phyloP scores from a whole-genome alignment of 2,113 vertebrate genomes.

The Myotis yumanensis region DNA sequence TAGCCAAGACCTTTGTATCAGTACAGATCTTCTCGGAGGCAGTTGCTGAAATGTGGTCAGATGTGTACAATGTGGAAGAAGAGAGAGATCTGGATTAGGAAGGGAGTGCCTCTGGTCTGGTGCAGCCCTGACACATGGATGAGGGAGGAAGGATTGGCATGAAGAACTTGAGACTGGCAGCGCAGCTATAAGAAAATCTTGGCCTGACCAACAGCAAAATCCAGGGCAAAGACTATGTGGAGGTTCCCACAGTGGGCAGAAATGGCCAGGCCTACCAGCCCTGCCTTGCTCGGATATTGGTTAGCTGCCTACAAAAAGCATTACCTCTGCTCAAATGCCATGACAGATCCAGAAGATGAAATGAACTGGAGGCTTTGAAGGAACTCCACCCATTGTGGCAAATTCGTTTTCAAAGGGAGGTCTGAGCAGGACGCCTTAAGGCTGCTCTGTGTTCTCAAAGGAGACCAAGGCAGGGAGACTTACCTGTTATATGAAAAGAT shows the following conservation, averaged over 20 bases:
- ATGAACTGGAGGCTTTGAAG: not conserved
- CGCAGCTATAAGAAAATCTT: not conserved
- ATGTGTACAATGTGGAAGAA: too few relatives aligned
- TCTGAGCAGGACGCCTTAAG: rapidly evolving
- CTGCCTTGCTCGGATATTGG: not conserved
- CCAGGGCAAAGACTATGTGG: not conserved
- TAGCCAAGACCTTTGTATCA: not conserved
- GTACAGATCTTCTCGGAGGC: not conserved
- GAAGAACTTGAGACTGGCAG: not conserved
- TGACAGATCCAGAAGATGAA: not conserved
- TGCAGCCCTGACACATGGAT: not conserved
- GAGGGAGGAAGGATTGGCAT: too few relatives aligned
- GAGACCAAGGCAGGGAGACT: not conserved
- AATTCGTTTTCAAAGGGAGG: not conserved
- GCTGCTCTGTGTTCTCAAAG: not conserved
- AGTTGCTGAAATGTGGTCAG: not conserved
- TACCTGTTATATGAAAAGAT: not conserved
- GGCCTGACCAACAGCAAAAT: not conserved
- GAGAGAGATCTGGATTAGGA: not conserved
- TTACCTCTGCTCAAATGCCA: not conserved
- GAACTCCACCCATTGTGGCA: too few relatives aligned
- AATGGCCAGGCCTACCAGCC: not conserved
- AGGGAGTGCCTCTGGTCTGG: not conserved
- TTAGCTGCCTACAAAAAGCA: not conserved
- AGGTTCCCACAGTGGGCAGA: not conserved